phyloP scores from a whole-genome alignment of 37 sponge, comb jelly and placozoan genomes.

The Ianthella basta region DNA sequence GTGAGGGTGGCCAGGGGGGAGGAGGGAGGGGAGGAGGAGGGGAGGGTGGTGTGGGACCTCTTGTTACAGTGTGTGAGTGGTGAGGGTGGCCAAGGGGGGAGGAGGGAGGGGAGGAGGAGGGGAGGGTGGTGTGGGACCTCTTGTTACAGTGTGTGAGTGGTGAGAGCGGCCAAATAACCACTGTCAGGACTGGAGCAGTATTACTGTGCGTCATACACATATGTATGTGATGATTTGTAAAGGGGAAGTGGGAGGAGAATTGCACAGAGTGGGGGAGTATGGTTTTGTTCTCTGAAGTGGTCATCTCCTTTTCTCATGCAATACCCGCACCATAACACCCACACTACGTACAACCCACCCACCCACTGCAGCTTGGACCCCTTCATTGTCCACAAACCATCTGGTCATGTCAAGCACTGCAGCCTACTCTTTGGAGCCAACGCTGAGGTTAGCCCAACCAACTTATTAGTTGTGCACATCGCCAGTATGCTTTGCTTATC shows the following conservation, averaged over 20 bases:
- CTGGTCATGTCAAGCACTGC: constrained; percentile 41
- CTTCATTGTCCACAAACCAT: constrained; percentile 65
- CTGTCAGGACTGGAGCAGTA: too few species aligned
- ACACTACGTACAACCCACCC: too few species aligned
- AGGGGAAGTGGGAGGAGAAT: too few species aligned
- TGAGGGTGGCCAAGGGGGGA: neutral
- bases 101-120: neutral
- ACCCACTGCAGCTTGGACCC: constrained; percentile 88
- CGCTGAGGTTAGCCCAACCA: constrained; percentile 49
- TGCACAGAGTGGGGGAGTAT: too few species aligned
- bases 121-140: neutral
- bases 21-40: neutral
- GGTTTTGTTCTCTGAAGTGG: too few species aligned
- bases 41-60: neutral
- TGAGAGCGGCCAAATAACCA: too few species aligned
- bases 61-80: neutral
- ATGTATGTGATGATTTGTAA: too few species aligned
- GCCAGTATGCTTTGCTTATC: too few species aligned
- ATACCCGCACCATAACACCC: too few species aligned
- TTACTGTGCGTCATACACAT: too few species aligned
- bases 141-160: neutral
- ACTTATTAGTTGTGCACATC: too few species aligned
- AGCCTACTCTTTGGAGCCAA: constrained; percentile 62
- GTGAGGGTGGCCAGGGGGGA: neutral
- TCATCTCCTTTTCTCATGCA: too few species aligned